A percentile compares a stretch with the other conserved stretches of the same genome.
Evolutionary conservation across 2,113 vertebrate genomes (phyloP).

Genomic region (Tragelaphus scriptus): DNA sequence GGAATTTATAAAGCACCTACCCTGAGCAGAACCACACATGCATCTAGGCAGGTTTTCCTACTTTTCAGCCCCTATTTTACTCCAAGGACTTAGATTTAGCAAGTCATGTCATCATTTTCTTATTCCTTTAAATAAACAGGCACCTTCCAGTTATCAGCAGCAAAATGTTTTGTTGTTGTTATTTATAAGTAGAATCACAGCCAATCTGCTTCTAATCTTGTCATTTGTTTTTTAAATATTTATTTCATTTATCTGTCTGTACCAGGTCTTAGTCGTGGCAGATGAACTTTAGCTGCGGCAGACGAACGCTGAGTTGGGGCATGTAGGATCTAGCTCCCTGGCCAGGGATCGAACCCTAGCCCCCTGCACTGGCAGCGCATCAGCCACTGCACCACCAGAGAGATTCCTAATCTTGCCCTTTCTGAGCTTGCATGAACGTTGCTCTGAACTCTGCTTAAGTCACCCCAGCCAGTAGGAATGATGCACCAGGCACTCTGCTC

Average conservation of each 20-base stretch:
- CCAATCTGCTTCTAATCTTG: not conserved
- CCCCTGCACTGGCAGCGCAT: not conserved
- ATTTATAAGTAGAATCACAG: not conserved
- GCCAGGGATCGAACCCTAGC: not conserved
- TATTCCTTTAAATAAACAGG: not conserved
- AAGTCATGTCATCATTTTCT: not conserved
- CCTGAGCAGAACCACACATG: not conserved
- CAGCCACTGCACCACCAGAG: not conserved
- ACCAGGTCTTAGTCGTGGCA: not conserved
- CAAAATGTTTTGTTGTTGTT: not conserved
- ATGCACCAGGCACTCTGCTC: not conserved
- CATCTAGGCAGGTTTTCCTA: not conserved
- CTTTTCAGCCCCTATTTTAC: not conserved
- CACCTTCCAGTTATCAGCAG: not conserved
- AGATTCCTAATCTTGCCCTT: not conserved
- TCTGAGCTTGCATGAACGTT: not conserved
- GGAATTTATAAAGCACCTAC: not conserved
- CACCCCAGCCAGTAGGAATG: not conserved
- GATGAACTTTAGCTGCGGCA: not conserved
- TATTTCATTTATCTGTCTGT: not conserved
- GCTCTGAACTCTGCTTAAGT: not conserved
- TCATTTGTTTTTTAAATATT: not conserved
- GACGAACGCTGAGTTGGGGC: accelerated
- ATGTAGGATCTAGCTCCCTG: not conserved
- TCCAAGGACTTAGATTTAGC: not conserved